Evolutionary conservation across 2,888 invertebrate genomes (phyloP).

Genomic region (Teleogryllus oceanicus): DNA sequence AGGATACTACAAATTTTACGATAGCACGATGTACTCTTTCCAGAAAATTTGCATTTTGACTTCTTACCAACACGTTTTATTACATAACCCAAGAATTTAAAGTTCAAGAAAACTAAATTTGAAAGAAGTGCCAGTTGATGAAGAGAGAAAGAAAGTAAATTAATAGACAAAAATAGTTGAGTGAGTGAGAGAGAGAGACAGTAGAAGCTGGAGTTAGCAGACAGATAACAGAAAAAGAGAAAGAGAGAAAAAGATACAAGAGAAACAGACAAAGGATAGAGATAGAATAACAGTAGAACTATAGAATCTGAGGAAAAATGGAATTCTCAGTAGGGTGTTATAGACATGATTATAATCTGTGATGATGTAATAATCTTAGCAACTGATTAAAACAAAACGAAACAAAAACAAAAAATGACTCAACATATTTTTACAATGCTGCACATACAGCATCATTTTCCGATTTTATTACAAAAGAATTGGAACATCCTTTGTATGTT

Average conservation of each 20-base stretch:
- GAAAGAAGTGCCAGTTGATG: neutral
- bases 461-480: conserved; percentile 24
- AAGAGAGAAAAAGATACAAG: neutral
- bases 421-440: conserved; percentile 19
- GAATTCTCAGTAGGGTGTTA: neutral
- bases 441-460: conserved; percentile 19
- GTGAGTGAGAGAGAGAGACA: neutral
- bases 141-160: conserved; percentile 3
- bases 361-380: no score
- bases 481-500: conserved; percentile 20
- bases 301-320: neutral
- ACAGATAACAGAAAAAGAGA: neutral
- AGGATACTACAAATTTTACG: no score
- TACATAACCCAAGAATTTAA: no score
- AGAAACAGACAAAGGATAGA: conserved; percentile 10
- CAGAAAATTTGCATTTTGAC: no score
- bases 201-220: neutral
- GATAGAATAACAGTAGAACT: neutral
- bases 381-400: neutral
- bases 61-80: no score
- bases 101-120: no score
- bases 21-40: no score
- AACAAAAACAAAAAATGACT: neutral
- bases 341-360: neutral
- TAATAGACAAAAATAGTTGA: neutral